Conservation (phyloP, 2,797 vertebrate species). For the Margarornis squamiger region DNA sequence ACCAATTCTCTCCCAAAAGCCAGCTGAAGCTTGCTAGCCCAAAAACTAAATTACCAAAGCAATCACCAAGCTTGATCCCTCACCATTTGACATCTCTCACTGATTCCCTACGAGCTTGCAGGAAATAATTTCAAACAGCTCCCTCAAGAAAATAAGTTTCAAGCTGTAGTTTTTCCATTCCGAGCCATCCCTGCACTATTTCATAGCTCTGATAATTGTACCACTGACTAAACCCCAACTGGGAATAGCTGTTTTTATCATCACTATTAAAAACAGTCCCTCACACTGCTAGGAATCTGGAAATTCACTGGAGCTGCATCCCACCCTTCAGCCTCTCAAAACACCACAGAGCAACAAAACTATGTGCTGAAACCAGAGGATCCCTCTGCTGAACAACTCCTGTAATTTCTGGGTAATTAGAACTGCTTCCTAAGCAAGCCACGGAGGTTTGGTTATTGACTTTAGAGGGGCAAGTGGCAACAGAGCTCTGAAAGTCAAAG, state of each 20-base stretch:
- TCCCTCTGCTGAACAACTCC: constrained; percentile 25
- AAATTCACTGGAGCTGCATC: constrained; percentile 68
- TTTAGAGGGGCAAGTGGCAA: background rate
- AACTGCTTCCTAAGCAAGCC: background rate
- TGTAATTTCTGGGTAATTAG: background rate
- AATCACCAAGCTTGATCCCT: background rate
- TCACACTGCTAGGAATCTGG: constrained; percentile 72
- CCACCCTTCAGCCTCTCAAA: constrained; percentile 68
- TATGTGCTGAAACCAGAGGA: constrained; percentile 58
- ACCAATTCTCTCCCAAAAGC: background rate
- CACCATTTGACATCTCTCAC: background rate
- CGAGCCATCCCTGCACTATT: constrained; percentile 66
- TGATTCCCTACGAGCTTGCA: background rate
- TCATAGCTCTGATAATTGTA: constrained; percentile 70
- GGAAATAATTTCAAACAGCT: constrained; percentile 18
- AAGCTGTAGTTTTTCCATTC: constrained; percentile 56
- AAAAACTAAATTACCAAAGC: background rate
- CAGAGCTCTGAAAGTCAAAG: background rate
- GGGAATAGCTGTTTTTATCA: constrained; percentile 74
- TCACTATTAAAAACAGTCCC: constrained; percentile 77
- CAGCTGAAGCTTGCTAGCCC: background rate
- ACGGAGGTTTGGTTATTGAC: background rate
- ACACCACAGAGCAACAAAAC: constrained; percentile 45
- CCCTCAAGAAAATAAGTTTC: constrained; percentile 35
- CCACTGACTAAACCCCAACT: constrained; percentile 73